Evolutionary conservation across 1,140 invertebrate species (phyloP).

Genomic region (Dendroctonus valens): DNA sequence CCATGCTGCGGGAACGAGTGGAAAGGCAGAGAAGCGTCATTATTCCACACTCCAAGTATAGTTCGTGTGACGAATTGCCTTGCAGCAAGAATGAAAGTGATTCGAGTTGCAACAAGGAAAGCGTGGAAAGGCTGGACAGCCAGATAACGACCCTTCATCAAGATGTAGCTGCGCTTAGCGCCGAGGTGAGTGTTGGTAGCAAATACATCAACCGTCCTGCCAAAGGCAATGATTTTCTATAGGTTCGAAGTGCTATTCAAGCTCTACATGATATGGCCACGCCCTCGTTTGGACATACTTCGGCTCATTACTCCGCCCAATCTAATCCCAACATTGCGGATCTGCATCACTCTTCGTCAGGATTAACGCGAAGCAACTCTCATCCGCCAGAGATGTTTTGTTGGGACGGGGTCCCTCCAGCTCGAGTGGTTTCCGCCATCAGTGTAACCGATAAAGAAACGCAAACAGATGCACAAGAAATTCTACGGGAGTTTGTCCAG

Average conservation of each 20-base stretch:
- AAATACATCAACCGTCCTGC: background rate
- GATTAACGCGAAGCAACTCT: constrained; percentile 70
- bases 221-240: background rate
- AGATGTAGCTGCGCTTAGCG: constrained; percentile 78
- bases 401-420: constrained; percentile 56
- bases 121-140: constrained; percentile 74
- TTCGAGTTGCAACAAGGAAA: constrained; percentile 57
- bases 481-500: constrained; percentile 52
- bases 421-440: constrained; percentile 21
- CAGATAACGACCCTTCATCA: constrained; percentile 80
- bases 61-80: constrained; percentile 62
- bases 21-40: constrained; percentile 59
- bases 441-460: constrained; percentile 47
- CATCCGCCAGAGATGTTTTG: constrained; percentile 79
- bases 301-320: constrained; percentile 58
- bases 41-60: constrained; percentile 38
- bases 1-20: constrained; percentile 59
- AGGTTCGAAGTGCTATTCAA: constrained; percentile 78
- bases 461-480: constrained; percentile 53
- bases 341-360: constrained; percentile 47
- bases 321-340: constrained; percentile 68
- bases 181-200: constrained; percentile 62
- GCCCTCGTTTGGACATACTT: constrained; percentile 56
- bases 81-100: constrained; percentile 50
- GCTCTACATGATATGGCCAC: constrained; percentile 76